A percentile compares a stretch with the other conserved stretches of the same genome.
Conservation (phyloP, 2,888 invertebrate genomes). For the Cremastinae sp. region DNA sequence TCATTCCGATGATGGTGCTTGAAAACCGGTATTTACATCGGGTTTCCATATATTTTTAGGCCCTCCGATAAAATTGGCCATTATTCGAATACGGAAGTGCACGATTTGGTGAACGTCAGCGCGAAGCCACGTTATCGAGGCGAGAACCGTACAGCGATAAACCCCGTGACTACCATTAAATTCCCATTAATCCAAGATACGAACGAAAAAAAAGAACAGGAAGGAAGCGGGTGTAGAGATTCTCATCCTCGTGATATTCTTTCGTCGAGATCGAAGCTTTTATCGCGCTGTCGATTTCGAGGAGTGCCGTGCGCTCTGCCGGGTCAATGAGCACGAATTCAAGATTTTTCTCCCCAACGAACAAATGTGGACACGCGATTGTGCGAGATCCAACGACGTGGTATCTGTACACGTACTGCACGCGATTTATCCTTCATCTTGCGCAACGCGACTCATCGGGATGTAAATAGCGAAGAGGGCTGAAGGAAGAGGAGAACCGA, state of each 20-base stretch:
- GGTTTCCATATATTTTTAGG: neutral
- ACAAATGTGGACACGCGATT: neutral
- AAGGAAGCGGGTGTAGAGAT: neutral
- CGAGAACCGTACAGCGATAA: neutral
- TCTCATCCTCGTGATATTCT: conserved; percentile 27
- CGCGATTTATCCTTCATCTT: conserved; percentile 6
- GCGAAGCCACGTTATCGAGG: neutral
- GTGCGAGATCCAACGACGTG: conserved; percentile 2
- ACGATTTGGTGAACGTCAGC: neutral
- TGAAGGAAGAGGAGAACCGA: neutral
- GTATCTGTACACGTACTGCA: no score
- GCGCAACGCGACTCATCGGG: neutral
- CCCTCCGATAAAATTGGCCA: neutral
- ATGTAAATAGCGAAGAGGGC: neutral
- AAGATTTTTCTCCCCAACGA: conserved; percentile 23
- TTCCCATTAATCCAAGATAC: conserved; percentile 13
- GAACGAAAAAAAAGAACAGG: no score
- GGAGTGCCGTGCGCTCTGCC: conserved; percentile 32
- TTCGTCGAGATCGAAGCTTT: conserved; percentile 40
- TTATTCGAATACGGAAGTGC: neutral
- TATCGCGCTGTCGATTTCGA: conserved; percentile 36
- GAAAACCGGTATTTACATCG: neutral
- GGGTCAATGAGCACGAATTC: conserved; percentile 43
- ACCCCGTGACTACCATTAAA: conserved; percentile 11
- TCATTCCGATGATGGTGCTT: neutral